Conservation (phyloP, 2,113 vertebrate species). For the Protobothrops flavoviridis region DNA sequence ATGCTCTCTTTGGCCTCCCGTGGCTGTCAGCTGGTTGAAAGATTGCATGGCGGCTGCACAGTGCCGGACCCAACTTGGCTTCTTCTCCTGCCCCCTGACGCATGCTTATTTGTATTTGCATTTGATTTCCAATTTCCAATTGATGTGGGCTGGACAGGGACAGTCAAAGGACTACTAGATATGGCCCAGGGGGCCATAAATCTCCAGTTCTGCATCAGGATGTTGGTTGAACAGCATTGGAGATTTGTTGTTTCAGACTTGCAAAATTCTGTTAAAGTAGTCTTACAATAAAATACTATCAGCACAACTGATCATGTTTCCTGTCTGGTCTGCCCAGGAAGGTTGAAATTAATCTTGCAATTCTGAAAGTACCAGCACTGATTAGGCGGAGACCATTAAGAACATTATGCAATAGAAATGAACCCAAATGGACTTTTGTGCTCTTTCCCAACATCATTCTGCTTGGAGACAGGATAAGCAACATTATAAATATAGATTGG, state of each 20-base stretch:
- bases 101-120: background rate
- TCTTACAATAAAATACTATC: background rate
- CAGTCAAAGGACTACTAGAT: background rate
- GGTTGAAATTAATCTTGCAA: background rate
- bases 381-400: background rate
- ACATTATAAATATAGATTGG: background rate
- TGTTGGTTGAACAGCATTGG: background rate
- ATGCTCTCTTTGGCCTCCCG: too few relatives aligned
- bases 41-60: background rate
- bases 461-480: background rate
- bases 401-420: background rate
- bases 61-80: background rate
- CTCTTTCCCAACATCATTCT: background rate
- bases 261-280: background rate
- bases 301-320: background rate
- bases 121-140: background rate
- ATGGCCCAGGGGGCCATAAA: background rate
- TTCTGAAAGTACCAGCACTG: background rate
- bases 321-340: background rate
- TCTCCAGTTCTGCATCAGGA: too few relatives aligned
- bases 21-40: too few relatives aligned
- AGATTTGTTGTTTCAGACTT: background rate
- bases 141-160: background rate
- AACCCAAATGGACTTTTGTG: background rate
- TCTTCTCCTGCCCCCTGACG: background rate